Evolutionary conservation across 2,797 vertebrate species (phyloP), one percentile per base, ranked within the genome.

Genomic region (Sebastes variabilis): DNA sequence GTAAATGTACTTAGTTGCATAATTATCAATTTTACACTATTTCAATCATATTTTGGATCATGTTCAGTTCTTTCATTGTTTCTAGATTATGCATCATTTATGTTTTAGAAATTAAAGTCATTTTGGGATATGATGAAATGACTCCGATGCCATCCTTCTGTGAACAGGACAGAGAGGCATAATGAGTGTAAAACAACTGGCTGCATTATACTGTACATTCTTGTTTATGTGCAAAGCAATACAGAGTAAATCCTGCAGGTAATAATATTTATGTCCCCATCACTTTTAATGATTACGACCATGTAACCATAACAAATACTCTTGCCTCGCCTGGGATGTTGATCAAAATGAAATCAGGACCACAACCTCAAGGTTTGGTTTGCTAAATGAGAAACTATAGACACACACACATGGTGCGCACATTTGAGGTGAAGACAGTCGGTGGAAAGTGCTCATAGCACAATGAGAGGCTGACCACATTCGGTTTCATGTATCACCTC

Each of bases 301-400:
- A 61, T 52, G 80, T 82, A 92, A 93, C 84, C 89, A 94, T 87
- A 95, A 91, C 91, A 95, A 94, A 93, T 83, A 84, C n/a, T 82
- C 58, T 7, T 71, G 79, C 55, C 80, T 25, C 18, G 22, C 59
- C 78, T 65, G 86, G 68, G 80, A 88, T 81, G 80, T 81, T 87
- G 78, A 94, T 92, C 91, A 89, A 92, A 93, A 93, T 84, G 66
- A 93, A 94, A 95, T 93, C 90, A 94, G 80, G 65, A 87, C 75
- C 84, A 61, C 84, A 86, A 87, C 87, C 76, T 79, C 80, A 36
- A 75, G 76, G 79, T 87, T 88, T 78, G 66, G 87, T 87, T 85
- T 85, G 58, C 79, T 83, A 66, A 90, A 90, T 77, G 56, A 85
- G 87, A 88, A 72, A 65, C 61, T 67, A 81, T 59, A 30, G 80